These are phyloP conservation scores for Promerops cafer DNA, from an alignment of 2,113 vertebrate genomes.

Conservation along the genomic window DNA sequence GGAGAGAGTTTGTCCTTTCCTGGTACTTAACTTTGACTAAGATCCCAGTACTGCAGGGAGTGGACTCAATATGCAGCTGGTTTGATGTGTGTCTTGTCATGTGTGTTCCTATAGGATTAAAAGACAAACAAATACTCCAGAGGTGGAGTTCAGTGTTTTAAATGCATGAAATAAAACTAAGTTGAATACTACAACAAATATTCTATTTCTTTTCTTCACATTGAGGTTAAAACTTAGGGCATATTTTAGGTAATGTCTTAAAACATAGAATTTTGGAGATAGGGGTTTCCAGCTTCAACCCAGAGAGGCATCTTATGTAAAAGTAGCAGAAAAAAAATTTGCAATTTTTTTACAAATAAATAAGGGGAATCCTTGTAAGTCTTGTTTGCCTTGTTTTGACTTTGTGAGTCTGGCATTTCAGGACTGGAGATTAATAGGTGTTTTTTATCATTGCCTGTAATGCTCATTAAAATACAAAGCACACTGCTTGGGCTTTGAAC, in stretches of 20 bases:
- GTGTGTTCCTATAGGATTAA: not conserved
- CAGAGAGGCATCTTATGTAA: not conserved
- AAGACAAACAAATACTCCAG: not conserved
- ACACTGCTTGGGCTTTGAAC: slow-evolving; percentile 33
- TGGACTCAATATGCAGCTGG: not conserved
- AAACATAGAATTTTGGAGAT: not conserved
- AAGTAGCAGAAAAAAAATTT: not conserved
- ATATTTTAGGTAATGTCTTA: not conserved
- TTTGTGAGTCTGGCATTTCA: not conserved
- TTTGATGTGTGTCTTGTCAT: not conserved
- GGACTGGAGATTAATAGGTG: not conserved
- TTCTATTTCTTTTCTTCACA: not conserved
- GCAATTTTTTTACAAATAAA: not conserved
- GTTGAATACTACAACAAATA: not conserved
- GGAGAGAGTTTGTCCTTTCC: not conserved
- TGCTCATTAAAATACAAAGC: slow-evolving; percentile 16
- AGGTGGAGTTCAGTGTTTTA: not conserved
- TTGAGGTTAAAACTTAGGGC: not conserved
- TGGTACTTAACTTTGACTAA: not conserved
- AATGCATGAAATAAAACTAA: not conserved
- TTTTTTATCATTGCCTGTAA: not conserved
- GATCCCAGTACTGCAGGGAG: fast-evolving
- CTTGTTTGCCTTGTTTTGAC: not conserved
- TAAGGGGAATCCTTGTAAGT: not conserved
- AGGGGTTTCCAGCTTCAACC: not conserved